phyloP scores from a whole-genome alignment of 2,797 vertebrate species.

The Sus cebifrons region DNA sequence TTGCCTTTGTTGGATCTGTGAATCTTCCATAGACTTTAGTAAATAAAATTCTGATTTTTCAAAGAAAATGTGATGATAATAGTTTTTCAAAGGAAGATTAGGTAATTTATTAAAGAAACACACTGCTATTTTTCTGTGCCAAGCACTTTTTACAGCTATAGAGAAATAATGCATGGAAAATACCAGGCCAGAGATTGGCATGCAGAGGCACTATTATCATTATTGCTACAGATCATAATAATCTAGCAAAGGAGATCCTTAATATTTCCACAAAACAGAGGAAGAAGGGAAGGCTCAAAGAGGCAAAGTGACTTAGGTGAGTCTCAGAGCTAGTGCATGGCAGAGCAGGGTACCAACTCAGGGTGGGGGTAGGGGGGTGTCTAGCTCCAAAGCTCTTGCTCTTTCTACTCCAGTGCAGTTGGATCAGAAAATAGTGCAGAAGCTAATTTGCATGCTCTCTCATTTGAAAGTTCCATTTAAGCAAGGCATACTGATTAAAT shows the following conservation, averaged over 20 bases:
- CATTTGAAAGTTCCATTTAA: conserved; percentile 62
- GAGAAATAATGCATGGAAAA: conserved; percentile 53
- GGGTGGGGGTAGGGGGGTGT: not conserved
- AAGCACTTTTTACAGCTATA: not conserved
- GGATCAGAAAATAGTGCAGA: conserved; percentile 60
- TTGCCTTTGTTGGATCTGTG: not conserved
- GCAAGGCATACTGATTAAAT: conserved; percentile 65
- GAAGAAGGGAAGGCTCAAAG: conserved; percentile 46
- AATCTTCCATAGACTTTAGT: conserved; percentile 21
- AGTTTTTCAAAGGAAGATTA: conserved; percentile 20
- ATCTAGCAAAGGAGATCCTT: not conserved
- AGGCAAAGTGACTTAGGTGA: conserved; percentile 3
- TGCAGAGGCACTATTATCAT: not conserved
- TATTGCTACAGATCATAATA: not conserved
- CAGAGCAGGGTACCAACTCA: not conserved
- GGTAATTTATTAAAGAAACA: not conserved
- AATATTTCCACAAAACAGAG: conserved; percentile 13
- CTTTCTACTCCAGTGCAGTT: conserved; percentile 25
- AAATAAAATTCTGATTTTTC: conserved; percentile 1
- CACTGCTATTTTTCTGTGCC: no score
- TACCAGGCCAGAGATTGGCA: not conserved
- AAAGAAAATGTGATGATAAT: conserved; percentile 16
- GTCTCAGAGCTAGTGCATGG: not conserved
- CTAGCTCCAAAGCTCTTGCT: conserved; percentile 18
- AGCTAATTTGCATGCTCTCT: conserved; percentile 68